Conservation (phyloP, 2,113 vertebrate genomes). For the Narcine bancroftii region DNA sequence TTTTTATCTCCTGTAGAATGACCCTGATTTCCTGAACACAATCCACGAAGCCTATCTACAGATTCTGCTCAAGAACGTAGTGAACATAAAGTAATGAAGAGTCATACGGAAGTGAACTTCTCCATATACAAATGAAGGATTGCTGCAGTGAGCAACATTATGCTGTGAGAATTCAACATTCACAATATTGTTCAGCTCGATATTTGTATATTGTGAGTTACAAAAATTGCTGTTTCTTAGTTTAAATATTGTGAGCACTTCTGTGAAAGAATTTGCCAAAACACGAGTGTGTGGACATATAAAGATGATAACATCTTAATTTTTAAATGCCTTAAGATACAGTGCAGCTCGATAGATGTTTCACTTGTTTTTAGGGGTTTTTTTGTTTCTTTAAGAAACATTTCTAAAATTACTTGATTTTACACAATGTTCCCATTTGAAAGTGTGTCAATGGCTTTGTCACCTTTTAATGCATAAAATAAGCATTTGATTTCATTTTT, state of each 20-base stretch:
- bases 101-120: not conserved
- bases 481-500: not conserved
- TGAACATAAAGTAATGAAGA: constrained; percentile 74
- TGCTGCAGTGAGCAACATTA: not conserved
- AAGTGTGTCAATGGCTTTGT: not conserved
- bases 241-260: constrained; percentile 16
- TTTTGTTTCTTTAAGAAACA: not conserved
- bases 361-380: not conserved
- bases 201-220: constrained; percentile 12
- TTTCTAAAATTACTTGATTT: not conserved
- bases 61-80: constrained; percentile 74
- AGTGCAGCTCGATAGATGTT: not conserved
- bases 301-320: not conserved
- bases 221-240: not conserved
- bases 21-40: constrained; percentile 76
- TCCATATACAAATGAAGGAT: not conserved
- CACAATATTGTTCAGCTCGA: not conserved
- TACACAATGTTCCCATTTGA: not conserved
- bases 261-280: constrained; percentile 13
- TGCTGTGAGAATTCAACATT: not conserved
- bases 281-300: not conserved
- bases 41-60: constrained; percentile 89
- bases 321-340: not conserved
- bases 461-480: not conserved
- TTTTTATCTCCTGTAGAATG: constrained; percentile 63